phyloP scores from a whole-genome alignment of 1,140 invertebrate species.

The Drosophila prosaltans region DNA sequence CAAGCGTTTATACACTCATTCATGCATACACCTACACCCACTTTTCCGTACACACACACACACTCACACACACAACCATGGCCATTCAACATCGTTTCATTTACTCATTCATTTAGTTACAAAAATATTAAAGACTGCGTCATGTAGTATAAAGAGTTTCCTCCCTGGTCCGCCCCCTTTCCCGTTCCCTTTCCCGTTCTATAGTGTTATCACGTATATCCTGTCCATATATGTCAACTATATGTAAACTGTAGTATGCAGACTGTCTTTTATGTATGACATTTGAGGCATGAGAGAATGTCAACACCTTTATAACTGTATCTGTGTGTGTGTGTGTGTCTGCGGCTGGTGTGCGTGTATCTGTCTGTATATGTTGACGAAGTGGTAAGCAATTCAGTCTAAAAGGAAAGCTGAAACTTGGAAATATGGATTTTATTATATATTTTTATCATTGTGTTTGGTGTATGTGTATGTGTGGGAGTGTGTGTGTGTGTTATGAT shows the following conservation, averaged over 20 bases:
- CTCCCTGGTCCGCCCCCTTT: not conserved
- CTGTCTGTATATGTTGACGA: slow-evolving; percentile 15
- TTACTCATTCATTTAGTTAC: slow-evolving; percentile 35
- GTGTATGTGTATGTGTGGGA: not conserved
- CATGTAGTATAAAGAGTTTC: slow-evolving; percentile 17
- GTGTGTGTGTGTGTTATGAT: slow-evolving; percentile 29
- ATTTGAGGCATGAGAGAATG: slow-evolving; percentile 43
- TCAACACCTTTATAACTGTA: slow-evolving; percentile 41
- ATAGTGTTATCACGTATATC: slow-evolving; percentile 9
- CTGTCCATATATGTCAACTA: slow-evolving; percentile 17
- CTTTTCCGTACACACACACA: not conserved
- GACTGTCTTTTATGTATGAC: slow-evolving; percentile 34
- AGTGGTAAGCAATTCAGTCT: slow-evolving; percentile 25
- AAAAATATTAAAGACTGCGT: slow-evolving; percentile 39
- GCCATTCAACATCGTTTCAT: slow-evolving; percentile 13
- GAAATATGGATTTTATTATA: slow-evolving; percentile 53
- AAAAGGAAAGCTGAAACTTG: slow-evolving; percentile 34
- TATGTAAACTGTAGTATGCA: slow-evolving; percentile 6
- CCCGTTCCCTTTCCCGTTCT: too few species aligned
- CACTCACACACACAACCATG: not conserved
- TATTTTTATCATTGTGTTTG: slow-evolving; percentile 26
- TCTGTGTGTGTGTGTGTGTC: slow-evolving; percentile 21
- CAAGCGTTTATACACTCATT: slow-evolving; percentile 25
- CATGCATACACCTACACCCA: slow-evolving; percentile 4
- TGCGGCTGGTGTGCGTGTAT: slow-evolving; percentile 33